A percentile compares a stretch with the other conserved stretches of the same genome.
Evolutionary conservation across 2,113 vertebrate species (phyloP).

Genomic region (Pagrus major): DNA sequence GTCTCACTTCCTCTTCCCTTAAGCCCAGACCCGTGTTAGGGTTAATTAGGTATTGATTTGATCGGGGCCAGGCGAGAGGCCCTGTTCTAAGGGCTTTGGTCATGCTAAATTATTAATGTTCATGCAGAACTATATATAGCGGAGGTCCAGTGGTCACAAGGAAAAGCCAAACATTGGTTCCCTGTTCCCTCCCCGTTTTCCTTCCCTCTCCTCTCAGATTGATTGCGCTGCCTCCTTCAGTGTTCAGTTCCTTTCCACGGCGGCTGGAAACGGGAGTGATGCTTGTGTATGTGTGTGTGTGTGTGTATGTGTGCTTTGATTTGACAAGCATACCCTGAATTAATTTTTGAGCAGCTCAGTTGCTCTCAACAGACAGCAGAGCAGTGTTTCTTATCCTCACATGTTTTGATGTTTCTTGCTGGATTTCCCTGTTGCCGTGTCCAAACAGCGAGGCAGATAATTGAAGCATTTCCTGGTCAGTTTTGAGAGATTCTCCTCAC

Average conservation of each 20-base stretch:
- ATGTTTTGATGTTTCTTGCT: slow-evolving; percentile 6
- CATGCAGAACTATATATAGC: slow-evolving; percentile 70
- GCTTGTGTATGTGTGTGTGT: slow-evolving; percentile 7
- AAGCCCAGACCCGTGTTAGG: slow-evolving; percentile 26
- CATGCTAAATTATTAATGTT: slow-evolving; percentile 78
- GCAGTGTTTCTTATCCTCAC: not conserved
- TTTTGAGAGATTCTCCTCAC: not conserved
- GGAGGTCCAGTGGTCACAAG: slow-evolving; percentile 53
- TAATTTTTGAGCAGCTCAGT: slow-evolving; percentile 52
- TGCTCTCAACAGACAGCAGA: slow-evolving; percentile 28
- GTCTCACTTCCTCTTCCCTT: slow-evolving; percentile 29
- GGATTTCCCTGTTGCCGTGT: slow-evolving; percentile 34
- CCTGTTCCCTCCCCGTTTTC: not conserved
- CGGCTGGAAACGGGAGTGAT: slow-evolving; percentile 27
- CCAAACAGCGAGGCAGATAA: not conserved
- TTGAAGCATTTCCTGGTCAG: not conserved
- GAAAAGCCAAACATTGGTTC: slow-evolving; percentile 34
- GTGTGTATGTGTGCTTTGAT: slow-evolving; percentile 24
- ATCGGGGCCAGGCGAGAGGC: slow-evolving; percentile 46
- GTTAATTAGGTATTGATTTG: slow-evolving; percentile 78
- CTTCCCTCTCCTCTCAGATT: slow-evolving; percentile 14
- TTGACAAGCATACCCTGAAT: slow-evolving; percentile 28
- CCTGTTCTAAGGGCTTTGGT: slow-evolving; percentile 52
- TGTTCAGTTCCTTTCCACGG: slow-evolving; percentile 23
- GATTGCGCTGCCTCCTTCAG: slow-evolving; percentile 46